phyloP scores from a whole-genome alignment of 2,888 invertebrate genomes.

The Pyrrhosoma nymphula region DNA sequence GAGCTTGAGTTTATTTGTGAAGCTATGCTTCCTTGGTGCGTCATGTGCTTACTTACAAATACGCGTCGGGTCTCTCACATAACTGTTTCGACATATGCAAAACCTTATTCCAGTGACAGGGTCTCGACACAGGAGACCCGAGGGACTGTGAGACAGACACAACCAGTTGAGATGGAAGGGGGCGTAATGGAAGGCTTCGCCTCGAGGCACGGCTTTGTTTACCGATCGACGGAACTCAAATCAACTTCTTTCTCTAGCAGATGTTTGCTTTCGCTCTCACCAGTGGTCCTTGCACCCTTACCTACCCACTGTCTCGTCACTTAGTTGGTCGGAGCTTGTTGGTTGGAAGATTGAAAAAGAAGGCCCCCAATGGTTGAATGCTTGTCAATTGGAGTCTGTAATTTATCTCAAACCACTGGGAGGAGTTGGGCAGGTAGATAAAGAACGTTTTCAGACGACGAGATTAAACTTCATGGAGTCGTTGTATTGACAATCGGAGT shows the following conservation, averaged over 20 bases:
- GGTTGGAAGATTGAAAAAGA: not conserved
- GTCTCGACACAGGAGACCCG: not conserved
- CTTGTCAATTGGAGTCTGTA: not conserved
- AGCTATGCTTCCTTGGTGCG: not conserved
- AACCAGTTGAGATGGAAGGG: not conserved
- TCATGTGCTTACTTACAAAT: not conserved
- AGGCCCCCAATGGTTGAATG: not conserved
- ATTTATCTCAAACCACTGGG: not conserved
- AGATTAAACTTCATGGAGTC: not conserved
- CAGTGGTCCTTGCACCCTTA: not conserved
- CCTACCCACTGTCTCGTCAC: not conserved
- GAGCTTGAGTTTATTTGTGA: too few species aligned
- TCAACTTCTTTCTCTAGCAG: not conserved
- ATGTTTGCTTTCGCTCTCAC: constrained; percentile 7
- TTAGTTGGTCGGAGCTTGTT: not conserved
- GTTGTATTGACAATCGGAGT: not conserved
- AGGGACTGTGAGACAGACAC: not conserved
- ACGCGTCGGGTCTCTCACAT: not conserved
- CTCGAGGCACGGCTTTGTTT: constrained; percentile 7
- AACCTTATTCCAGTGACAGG: not conserved
- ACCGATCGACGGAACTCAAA: not conserved
- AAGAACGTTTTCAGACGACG: not conserved
- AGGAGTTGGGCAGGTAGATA: not conserved
- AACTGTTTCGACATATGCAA: not conserved
- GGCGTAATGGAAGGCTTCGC: not conserved